Base-by-base conservation (phyloP, 2,113 vertebrate genomes). In the Morone saxatilis region DNA sequence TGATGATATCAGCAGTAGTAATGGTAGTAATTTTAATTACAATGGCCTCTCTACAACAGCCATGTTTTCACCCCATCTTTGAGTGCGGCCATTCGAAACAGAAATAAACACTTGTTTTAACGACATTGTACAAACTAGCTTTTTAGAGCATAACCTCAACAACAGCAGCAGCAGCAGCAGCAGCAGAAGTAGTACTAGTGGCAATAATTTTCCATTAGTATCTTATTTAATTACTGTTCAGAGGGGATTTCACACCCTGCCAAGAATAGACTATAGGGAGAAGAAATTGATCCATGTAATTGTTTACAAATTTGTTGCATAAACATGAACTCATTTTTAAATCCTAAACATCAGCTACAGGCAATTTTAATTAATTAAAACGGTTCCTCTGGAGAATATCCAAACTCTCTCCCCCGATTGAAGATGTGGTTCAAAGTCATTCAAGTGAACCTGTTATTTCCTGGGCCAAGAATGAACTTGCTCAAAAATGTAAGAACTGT, bases 261-360 rank as follows among this genome's bases (percentile, higher is more conserved):
- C 4, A 45, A 65, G 17, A 56, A 48, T 1, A 56, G 13, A 54
- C 45, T 19, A 51, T 20, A 56, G 4, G 41, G 31, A 38, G 6
- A 54, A 17, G 22, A 65, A 56, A 56, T 10, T 17, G 20, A 65
- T 36, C 19, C 38, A 7, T 31, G 67, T 45, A 71, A 62, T 71
- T 70, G 12, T 53, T n/a, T 17, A 51, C 45, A 61, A 53, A 75
- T 61, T 7, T 45, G 36, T 16, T 68, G 47, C 41, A 69, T 51
- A 9, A 71, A 79, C 47, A 62, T 62, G 3, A 65, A 31, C 12
- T 6, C 45, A 56, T 51, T 50, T 63, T 1, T 0, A 54, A 51
- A 19, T 41, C n/a, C 10, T 36, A 0, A 68, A 47, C 53, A n/a
- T 68, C 43, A 67, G 38, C 12, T 56, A 54, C 16, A 71, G 10